These are phyloP conservation scores for Oegoconia quadripuncta DNA, from an alignment of 2,888 invertebrate genomes.

Conservation along the genomic window DNA sequence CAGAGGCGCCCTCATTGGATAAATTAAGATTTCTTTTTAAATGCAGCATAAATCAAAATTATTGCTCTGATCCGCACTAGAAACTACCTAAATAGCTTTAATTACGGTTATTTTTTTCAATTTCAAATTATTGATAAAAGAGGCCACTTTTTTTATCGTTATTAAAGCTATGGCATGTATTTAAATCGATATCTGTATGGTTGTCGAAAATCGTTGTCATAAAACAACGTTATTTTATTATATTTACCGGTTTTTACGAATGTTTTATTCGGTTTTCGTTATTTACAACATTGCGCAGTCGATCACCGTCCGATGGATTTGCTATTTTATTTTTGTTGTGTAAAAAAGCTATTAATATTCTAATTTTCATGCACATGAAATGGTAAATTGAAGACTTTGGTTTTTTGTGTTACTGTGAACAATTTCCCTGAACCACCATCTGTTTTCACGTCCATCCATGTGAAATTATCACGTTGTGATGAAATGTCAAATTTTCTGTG, in stretches of 20 bases:
- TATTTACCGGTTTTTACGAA: background rate
- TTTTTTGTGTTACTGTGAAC: slow-evolving; percentile 1
- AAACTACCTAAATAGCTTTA: too few relatives aligned
- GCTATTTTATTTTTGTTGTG: slow-evolving; percentile 36
- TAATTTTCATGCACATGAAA: slow-evolving; percentile 6
- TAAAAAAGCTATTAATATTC: slow-evolving; percentile 19
- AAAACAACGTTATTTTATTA: background rate
- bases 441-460: slow-evolving; percentile 3
- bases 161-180: too few relatives aligned
- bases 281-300: slow-evolving; percentile 16
- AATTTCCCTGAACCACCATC: background rate
- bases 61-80: too few relatives aligned
- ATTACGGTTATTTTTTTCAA: too few relatives aligned
- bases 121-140: too few relatives aligned
- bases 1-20: too few relatives aligned
- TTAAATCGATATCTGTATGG: too few relatives aligned
- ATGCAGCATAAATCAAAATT: too few relatives aligned
- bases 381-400: background rate
- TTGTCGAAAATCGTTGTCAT: background rate
- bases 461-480: slow-evolving; percentile 42
- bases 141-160: too few relatives aligned
- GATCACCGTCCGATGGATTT: slow-evolving; percentile 26
- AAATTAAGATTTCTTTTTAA: too few relatives aligned
- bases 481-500: slow-evolving; percentile 74
- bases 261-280: slow-evolving; percentile 3